phyloP scores from a whole-genome alignment of 2,113 vertebrate genomes.

The Pangasianodon gigas region DNA sequence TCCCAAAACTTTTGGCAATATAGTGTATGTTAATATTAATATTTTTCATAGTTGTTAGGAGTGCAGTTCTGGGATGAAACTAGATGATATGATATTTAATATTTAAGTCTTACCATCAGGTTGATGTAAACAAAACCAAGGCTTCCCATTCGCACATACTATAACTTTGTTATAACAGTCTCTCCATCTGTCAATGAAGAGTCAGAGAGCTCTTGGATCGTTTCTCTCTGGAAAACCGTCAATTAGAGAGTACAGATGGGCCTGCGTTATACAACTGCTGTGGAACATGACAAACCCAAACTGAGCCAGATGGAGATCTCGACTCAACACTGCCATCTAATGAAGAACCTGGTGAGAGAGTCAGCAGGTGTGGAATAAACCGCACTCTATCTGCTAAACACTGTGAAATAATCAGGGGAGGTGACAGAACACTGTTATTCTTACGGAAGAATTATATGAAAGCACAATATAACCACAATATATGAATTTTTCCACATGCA shows the following conservation, averaged over 20 bases:
- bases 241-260: neutral
- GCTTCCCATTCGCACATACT: neutral
- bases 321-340: constrained; percentile 66
- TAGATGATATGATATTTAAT: neutral
- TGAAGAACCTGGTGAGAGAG: constrained; percentile 29
- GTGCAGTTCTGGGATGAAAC: neutral
- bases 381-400: neutral
- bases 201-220: neutral
- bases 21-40: neutral
- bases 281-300: neutral
- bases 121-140: neutral
- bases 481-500: too few relatives aligned
- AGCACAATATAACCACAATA: too few relatives aligned
- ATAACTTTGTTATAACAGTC: neutral
- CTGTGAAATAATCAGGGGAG: neutral
- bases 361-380: neutral
- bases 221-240: neutral
- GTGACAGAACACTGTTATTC: neutral
- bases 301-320: neutral
- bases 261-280: constrained; percentile 38
- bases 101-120: neutral
- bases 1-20: too few relatives aligned
- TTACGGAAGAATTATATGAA: too few relatives aligned
- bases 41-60: neutral
- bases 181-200: neutral